Conservation (phyloP, 1,140 invertebrate species). For the Leguminivora glycinivorella region DNA sequence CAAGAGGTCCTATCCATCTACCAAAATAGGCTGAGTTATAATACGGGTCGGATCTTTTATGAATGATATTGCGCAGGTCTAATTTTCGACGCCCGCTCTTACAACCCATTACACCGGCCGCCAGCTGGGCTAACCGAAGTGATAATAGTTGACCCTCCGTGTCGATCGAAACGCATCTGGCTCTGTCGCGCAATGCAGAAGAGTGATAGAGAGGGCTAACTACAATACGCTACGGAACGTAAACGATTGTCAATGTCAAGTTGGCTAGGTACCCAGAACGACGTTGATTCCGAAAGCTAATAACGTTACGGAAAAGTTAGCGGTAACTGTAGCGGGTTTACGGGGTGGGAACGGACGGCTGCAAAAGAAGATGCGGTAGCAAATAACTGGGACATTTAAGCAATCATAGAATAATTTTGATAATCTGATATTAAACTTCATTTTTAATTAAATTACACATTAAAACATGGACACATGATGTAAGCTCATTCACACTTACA, state of each 20-base stretch:
- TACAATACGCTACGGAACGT: no score
- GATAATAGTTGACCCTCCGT: no score
- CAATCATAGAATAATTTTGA: not conserved
- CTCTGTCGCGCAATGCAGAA: no score
- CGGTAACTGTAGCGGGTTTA: constrained; percentile 3
- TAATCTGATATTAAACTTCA: no score
- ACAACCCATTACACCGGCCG: constrained; percentile 5
- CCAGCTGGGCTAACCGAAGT: no score
- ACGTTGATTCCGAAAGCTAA: constrained; percentile 18
- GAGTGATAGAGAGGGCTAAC: no score
- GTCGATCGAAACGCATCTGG: no score
- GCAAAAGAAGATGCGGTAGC: not conserved
- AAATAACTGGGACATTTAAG: not conserved
- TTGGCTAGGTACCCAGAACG: no score
- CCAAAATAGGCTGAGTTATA: constrained; percentile 5
- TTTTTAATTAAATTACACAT: no score
- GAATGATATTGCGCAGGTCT: constrained; percentile 24
- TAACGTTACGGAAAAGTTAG: constrained; percentile 25
- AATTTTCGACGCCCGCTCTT: constrained; percentile 24
- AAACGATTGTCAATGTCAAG: no score
- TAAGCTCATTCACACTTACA: no score
- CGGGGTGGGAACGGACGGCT: not conserved
- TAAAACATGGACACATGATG: no score
- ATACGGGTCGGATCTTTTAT: constrained; percentile 24
- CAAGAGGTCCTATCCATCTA: constrained; percentile 22